phyloP scores from a whole-genome alignment of 2,888 invertebrate genomes.

The Tipula unca region DNA sequence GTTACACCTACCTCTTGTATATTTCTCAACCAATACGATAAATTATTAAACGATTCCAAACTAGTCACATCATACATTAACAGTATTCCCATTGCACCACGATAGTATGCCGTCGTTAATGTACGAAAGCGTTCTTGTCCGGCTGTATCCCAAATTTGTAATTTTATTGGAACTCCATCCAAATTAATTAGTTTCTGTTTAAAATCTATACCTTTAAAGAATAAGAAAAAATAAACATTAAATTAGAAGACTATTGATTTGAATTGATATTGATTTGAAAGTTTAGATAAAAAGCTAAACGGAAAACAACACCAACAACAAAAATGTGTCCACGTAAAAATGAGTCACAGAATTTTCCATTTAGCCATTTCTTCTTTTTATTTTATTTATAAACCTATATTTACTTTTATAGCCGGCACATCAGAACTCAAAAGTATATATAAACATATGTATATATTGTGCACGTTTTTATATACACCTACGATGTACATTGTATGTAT shows the following conservation, averaged over 20 bases:
- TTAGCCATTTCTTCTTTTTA: neutral
- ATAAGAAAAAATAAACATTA: neutral
- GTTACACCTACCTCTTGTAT: slow-evolving; percentile 69
- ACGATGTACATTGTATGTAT: neutral
- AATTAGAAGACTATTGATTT: neutral
- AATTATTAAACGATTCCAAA: slow-evolving; percentile 80
- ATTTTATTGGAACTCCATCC: slow-evolving; percentile 74
- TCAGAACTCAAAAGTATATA: neutral
- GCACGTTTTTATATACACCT: neutral
- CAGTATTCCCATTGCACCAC: slow-evolving; percentile 85
- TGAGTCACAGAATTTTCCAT: neutral
- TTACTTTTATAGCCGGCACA: neutral
- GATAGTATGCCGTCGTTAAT: slow-evolving; percentile 78
- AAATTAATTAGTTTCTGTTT: slow-evolving; percentile 83
- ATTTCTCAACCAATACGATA: slow-evolving; percentile 84
- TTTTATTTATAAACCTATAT: neutral
- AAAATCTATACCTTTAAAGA: slow-evolving; percentile 70
- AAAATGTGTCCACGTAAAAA: neutral
- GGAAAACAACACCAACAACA: neutral
- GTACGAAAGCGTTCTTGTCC: slow-evolving; percentile 56
- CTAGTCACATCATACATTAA: slow-evolving; percentile 88
- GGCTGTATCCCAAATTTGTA: slow-evolving; percentile 72
- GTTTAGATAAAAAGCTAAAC: neutral
- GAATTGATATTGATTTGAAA: neutral
- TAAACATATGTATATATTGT: neutral